These are phyloP conservation scores for Tenebrosternarchus preto DNA, from an alignment of 2,113 vertebrate genomes.

Conservation along the genomic window DNA sequence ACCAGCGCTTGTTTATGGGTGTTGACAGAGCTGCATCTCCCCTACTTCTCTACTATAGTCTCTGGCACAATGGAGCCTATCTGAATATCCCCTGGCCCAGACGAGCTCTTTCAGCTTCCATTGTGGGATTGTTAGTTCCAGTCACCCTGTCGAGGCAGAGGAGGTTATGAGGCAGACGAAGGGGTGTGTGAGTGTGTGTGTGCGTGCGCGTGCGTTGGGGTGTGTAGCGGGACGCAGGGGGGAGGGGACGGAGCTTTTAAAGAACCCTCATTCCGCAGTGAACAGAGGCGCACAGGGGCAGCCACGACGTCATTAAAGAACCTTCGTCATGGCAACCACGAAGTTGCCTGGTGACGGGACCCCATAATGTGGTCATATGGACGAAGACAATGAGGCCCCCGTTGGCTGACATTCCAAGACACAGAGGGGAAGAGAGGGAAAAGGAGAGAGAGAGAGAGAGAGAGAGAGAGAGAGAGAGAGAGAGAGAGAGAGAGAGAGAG, in stretches of 20 bases:
- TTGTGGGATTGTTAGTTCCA: slow-evolving; percentile 73
- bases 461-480: background rate
- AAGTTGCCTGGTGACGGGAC: slow-evolving; percentile 77
- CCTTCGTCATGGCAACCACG: slow-evolving; percentile 75
- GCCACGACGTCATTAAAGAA: slow-evolving; percentile 71
- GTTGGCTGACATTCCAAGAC: slow-evolving; percentile 70
- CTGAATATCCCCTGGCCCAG: slow-evolving; percentile 54
- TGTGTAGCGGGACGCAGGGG: slow-evolving; percentile 20
- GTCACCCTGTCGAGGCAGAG: slow-evolving; percentile 65
- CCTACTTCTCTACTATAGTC: slow-evolving; percentile 48
- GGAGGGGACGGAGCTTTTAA: slow-evolving; percentile 63
- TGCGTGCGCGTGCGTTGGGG: slow-evolving; percentile 54
- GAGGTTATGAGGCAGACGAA: slow-evolving; percentile 52
- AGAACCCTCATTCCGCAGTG: slow-evolving; percentile 63
- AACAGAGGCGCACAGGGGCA: slow-evolving; percentile 72
- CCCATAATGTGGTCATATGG: slow-evolving; percentile 79
- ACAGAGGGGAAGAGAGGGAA: slow-evolving; percentile 16
- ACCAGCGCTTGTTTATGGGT: slow-evolving; percentile 40
- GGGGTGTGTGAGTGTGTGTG: slow-evolving; percentile 52
- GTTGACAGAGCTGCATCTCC: slow-evolving; percentile 36
- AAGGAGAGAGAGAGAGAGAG: slow-evolving; percentile 16
- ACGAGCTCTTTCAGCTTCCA: slow-evolving; percentile 62
- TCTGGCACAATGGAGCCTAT: slow-evolving; percentile 59
- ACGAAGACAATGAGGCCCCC: slow-evolving; percentile 74
- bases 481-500: no score